Conservation (phyloP, 2,888 invertebrate genomes). For the Tetramorium bicarinatum region DNA sequence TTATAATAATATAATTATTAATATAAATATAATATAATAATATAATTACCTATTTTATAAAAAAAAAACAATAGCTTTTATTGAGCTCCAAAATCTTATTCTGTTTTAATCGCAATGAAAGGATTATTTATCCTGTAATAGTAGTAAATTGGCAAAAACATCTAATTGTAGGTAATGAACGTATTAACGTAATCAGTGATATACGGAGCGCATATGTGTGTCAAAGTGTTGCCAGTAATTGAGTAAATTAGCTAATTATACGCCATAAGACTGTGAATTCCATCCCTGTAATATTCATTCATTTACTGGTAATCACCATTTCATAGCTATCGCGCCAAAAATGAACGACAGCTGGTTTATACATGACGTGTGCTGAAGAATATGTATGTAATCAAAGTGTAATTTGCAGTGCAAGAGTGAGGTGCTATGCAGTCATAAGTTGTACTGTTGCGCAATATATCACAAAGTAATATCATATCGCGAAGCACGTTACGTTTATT, state of each 20-base stretch:
- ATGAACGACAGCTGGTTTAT: conserved; percentile 27
- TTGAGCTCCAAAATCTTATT: background rate
- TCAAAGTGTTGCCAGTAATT: background rate
- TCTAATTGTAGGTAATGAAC: background rate
- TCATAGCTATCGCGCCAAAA: conserved; percentile 11
- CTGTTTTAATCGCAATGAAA: background rate
- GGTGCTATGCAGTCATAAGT: background rate
- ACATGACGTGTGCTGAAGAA: background rate
- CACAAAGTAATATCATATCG: background rate
- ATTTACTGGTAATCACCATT: background rate
- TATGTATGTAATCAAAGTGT: conserved; percentile 10
- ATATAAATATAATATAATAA: background rate
- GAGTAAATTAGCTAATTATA: conserved; percentile 30
- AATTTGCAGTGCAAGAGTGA: conserved; percentile 25
- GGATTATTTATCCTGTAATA: background rate
- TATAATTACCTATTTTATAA: background rate
- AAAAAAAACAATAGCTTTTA: background rate
- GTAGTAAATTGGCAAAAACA: background rate
- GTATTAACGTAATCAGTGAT: background rate
- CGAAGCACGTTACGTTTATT: conserved; percentile 10
- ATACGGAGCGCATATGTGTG: background rate
- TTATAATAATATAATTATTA: background rate
- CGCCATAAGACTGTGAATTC: background rate
- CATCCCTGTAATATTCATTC: background rate
- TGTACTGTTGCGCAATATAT: conserved; percentile 33